Percentiles rank a stretch among this genome's conserved stretches.
Evolutionary conservation across 2,888 invertebrate genomes (phyloP).

Genomic region (Diplazon laetatorius): DNA sequence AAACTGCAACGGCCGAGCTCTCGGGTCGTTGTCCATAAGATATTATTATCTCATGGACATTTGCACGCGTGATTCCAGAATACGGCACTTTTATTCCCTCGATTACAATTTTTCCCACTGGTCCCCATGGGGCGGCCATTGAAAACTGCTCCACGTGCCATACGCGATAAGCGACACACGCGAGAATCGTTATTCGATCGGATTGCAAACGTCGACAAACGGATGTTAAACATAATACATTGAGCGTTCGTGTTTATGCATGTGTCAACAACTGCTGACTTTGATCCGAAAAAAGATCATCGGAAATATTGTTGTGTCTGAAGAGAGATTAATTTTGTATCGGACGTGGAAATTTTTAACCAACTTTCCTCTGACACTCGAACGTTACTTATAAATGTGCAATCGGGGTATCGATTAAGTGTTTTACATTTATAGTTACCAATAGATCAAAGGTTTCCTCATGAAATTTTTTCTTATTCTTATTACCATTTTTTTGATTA

Average conservation of each 20-base stretch:
- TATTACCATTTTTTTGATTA: too few relatives aligned
- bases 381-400: too few relatives aligned
- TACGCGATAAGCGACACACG: neutral
- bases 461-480: too few relatives aligned
- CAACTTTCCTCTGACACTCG: too few relatives aligned
- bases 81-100: neutral
- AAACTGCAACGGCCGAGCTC: neutral
- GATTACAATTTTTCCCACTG: neutral
- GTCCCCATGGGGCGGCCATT: neutral
- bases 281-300: neutral
- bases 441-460: too few relatives aligned
- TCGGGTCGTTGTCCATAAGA: neutral
- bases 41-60: neutral
- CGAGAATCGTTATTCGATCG: constrained; percentile 16
- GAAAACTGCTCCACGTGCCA: constrained; percentile 5
- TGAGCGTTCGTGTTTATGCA: neutral
- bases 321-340: constrained; percentile 3
- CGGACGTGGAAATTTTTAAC: too few relatives aligned
- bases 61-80: neutral
- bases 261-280: constrained; percentile 1
- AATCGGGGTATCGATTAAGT: too few relatives aligned
- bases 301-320: constrained; percentile 19
- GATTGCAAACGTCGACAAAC: constrained; percentile 15
- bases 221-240: neutral
- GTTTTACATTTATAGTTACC: too few relatives aligned